These are phyloP conservation scores for Erpetoichthys calabaricus DNA, from an alignment of 2,797 vertebrate genomes.

Conservation along the genomic window DNA sequence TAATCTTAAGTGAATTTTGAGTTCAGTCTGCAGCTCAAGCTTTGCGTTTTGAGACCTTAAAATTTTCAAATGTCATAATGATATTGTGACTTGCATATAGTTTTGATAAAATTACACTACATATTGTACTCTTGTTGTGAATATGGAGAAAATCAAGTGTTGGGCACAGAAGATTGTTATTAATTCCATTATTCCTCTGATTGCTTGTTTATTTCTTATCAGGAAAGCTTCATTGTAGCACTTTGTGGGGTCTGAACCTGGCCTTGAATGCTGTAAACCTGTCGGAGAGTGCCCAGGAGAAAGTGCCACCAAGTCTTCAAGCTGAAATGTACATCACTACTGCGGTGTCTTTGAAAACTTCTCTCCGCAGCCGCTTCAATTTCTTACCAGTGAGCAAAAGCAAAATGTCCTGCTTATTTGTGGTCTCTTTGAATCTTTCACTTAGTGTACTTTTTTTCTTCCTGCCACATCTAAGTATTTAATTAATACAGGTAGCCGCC, in stretches of 20 bases:
- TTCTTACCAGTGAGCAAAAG: slow-evolving; percentile 66
- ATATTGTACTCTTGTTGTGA: too few species aligned
- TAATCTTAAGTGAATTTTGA: too few species aligned
- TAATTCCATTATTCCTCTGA: not conserved
- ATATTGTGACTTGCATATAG: too few species aligned
- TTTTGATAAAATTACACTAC: too few species aligned
- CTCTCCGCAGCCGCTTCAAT: slow-evolving; percentile 60
- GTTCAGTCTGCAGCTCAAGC: too few species aligned
- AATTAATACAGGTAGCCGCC: too few species aligned
- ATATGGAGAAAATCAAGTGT: not conserved
- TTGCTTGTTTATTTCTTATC: slow-evolving; percentile 1
- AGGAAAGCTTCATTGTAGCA: slow-evolving; percentile 79
- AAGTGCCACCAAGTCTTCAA: slow-evolving; percentile 68
- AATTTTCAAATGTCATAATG: too few species aligned
- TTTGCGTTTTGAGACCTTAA: too few species aligned
- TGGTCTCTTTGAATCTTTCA: too few species aligned
- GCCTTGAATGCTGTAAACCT: slow-evolving; percentile 87
- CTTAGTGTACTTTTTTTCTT: too few species aligned
- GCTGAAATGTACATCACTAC: slow-evolving; percentile 84
- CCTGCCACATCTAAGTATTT: too few species aligned
- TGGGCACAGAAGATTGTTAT: not conserved
- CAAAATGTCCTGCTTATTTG: not conserved
- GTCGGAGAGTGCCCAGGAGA: slow-evolving; percentile 77
- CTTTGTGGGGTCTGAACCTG: slow-evolving; percentile 73
- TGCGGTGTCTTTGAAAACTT: slow-evolving; percentile 68